These are phyloP conservation scores for Eurystomus gularis DNA, from an alignment of 2,113 vertebrate species.

Conservation along the genomic window DNA sequence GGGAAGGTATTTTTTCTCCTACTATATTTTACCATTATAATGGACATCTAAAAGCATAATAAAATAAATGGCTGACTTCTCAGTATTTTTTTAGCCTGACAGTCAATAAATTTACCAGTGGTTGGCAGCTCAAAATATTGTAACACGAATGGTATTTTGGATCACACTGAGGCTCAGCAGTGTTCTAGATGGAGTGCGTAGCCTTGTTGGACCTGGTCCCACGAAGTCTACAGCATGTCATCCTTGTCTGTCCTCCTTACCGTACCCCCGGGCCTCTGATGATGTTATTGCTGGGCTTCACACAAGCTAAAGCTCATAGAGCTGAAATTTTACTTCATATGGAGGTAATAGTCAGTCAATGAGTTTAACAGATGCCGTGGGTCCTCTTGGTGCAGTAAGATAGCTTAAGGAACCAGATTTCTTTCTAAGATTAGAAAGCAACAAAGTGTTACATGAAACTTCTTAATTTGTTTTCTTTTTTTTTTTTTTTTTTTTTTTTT, in stretches of 20 bases:
- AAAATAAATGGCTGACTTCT: conserved; percentile 36
- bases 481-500: not conserved
- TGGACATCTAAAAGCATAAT: not conserved
- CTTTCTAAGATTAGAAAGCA: conserved; percentile 8
- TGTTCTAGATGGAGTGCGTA: not conserved
- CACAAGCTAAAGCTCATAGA: conserved; percentile 16
- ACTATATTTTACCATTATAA: not conserved
- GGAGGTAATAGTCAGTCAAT: conserved; percentile 2
- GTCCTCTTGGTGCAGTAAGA: not conserved
- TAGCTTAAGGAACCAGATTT: conserved; percentile 1
- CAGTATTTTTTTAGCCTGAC: not conserved
- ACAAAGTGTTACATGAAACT: not conserved
- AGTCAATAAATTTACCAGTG: conserved; percentile 47
- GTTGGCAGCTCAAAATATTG: conserved; percentile 23
- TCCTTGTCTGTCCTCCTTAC: not conserved
- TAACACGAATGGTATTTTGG: conserved; percentile 50
- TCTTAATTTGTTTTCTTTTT: not conserved
- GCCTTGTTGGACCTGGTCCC: not conserved
- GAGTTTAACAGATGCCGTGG: conserved; percentile 32
- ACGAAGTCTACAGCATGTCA: not conserved
- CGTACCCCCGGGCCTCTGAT: not conserved
- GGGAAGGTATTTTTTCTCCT: not conserved
- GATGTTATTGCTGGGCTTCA: conserved; percentile 29
- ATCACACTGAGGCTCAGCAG: not conserved
- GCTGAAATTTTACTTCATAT: not conserved